Percentiles rank a stretch among this genome's conserved stretches.
phyloP scores from a whole-genome alignment of 2,797 vertebrate species.

The Typhlichthys subterraneus region DNA sequence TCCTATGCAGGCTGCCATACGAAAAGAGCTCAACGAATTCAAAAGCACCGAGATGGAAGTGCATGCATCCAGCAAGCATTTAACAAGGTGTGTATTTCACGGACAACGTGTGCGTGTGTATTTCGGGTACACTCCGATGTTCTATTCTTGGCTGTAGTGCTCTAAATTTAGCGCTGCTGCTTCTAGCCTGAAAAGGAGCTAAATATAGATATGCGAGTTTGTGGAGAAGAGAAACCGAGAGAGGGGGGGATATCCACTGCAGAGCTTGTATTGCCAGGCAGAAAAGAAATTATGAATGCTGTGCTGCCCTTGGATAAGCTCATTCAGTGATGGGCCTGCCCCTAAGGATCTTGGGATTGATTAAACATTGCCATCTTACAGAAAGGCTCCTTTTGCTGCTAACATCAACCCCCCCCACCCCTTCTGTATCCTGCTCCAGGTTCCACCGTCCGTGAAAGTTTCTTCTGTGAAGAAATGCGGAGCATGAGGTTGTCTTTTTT shows the following conservation, averaged over 20 bases:
- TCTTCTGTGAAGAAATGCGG: conserved; percentile 97
- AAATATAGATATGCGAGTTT: conserved; percentile 66
- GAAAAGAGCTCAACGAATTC: conserved; percentile 99
- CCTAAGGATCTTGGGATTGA: conserved; percentile 24
- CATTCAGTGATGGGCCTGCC: conserved; percentile 28
- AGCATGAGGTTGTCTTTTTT: conserved; percentile 43
- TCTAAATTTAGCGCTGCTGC: conserved; percentile 66
- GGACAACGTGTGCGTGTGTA: background rate
- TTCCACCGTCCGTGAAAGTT: conserved; percentile 97
- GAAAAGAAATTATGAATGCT: conserved; percentile 40
- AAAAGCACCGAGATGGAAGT: conserved; percentile 99
- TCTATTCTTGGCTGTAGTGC: conserved; percentile 53
- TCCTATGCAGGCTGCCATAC: conserved; percentile 89
- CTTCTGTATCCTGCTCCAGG: conserved; percentile 68
- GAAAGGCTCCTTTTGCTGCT: conserved; percentile 43
- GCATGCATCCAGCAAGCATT: conserved; percentile 97
- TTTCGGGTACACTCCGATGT: background rate
- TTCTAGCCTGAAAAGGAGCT: conserved; percentile 39
- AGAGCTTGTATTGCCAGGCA: conserved; percentile 6
- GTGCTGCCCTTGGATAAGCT: conserved; percentile 43
- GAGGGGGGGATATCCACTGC: conserved; percentile 28
- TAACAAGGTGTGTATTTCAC: conserved; percentile 84
- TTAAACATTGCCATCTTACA: conserved; percentile 48
- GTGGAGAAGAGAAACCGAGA: background rate
- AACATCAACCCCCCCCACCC: background rate